Conservation (phyloP, 2,797 vertebrate species). For the Cynopterus sphinx region DNA sequence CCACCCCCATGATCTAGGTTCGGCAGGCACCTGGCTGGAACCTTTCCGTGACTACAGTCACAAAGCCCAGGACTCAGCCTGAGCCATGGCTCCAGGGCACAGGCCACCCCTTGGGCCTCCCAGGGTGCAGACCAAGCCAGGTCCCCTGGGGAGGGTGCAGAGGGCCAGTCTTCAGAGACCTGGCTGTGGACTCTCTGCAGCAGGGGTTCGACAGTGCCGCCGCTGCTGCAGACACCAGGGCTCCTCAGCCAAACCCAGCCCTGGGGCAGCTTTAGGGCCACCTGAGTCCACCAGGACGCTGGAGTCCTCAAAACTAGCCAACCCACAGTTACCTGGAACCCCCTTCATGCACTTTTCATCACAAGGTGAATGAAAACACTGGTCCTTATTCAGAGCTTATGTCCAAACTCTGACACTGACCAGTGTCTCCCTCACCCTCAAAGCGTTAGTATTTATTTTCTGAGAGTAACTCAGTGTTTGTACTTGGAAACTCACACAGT, state of each 20-base stretch:
- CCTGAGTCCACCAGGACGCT: not conserved
- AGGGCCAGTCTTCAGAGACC: not conserved
- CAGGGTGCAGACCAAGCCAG: not conserved
- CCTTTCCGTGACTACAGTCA: rapidly evolving
- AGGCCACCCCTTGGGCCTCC: not conserved
- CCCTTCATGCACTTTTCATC: not conserved
- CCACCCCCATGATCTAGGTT: not conserved
- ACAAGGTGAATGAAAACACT: not conserved
- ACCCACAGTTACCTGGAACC: not conserved
- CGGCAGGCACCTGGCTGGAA: not conserved
- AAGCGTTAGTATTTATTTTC: rapidly evolving
- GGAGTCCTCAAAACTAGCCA: not conserved
- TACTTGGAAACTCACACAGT: rapidly evolving
- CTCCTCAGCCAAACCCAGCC: not conserved
- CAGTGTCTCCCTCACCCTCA: too few relatives aligned
- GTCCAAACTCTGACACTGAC: not conserved
- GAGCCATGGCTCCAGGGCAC: not conserved
- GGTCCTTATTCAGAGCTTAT: not conserved
- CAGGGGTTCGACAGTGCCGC: too few relatives aligned
- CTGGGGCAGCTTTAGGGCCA: not conserved
- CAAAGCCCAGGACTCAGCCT: not conserved
- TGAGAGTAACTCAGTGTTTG: rapidly evolving
- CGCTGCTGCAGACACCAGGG: too few relatives aligned
- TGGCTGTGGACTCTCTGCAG: not conserved
- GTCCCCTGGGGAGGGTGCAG: not conserved